These are phyloP conservation scores for Callorhinus ursinus DNA, from an alignment of 2,113 vertebrate genomes.

Conservation along the genomic window DNA sequence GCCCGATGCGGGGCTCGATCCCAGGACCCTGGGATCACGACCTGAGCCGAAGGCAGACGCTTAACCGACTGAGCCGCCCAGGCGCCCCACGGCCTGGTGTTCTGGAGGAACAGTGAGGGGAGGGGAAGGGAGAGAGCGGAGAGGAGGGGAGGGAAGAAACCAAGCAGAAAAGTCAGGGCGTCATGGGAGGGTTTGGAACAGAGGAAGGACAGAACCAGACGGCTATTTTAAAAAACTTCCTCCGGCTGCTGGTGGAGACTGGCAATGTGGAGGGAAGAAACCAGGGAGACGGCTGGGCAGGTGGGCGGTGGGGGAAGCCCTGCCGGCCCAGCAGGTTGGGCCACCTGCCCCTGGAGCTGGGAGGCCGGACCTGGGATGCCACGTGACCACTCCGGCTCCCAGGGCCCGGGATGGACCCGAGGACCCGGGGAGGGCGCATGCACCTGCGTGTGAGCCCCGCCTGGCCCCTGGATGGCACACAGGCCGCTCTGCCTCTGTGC, in stretches of 20 bases:
- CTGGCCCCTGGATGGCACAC: not conserved
- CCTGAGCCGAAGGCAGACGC: too few relatives aligned
- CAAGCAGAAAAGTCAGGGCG: not conserved
- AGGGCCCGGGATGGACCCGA: rapidly evolving
- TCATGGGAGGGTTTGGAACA: not conserved
- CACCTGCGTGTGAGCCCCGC: not conserved
- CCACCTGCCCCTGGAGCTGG: not conserved
- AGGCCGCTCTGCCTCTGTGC: not conserved
- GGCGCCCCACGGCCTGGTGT: too few relatives aligned
- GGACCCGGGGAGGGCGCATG: too few relatives aligned
- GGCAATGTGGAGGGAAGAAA: not conserved
- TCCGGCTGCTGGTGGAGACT: not conserved
- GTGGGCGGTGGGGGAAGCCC: not conserved
- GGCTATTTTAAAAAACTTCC: not conserved
- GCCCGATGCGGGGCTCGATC: too few relatives aligned
- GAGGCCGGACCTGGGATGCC: not conserved
- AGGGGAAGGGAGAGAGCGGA: not conserved
- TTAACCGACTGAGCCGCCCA: too few relatives aligned
- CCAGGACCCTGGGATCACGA: too few relatives aligned
- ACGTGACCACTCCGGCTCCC: not conserved
- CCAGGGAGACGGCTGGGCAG: not conserved
- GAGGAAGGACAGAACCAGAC: not conserved
- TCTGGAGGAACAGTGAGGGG: not conserved
- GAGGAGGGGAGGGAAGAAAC: not conserved
- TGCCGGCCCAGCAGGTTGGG: not conserved